Evolutionary conservation across 2,888 invertebrate genomes (phyloP).

Genomic region (Mallateleia sp.): DNA sequence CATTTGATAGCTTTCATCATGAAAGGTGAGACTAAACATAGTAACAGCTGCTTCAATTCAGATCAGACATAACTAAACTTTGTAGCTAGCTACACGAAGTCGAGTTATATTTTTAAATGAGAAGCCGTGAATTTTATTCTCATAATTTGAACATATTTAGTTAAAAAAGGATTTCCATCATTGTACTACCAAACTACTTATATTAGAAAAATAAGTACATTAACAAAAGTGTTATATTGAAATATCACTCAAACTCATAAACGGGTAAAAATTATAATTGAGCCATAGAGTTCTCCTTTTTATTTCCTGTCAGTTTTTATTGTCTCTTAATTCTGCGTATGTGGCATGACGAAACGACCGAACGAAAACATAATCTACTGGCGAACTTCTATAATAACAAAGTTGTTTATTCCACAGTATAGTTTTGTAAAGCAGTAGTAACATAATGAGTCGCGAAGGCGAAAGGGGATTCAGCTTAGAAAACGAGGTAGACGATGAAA

Average conservation of each 20-base stretch:
- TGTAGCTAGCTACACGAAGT: slow-evolving; percentile 64
- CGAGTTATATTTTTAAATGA: slow-evolving; percentile 61
- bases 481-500: slow-evolving; percentile 71
- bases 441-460: slow-evolving; percentile 65
- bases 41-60: slow-evolving; percentile 84
- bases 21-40: slow-evolving; percentile 77
- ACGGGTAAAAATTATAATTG: no score
- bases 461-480: slow-evolving; percentile 76
- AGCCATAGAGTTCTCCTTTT: no score
- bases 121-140: slow-evolving; percentile 35
- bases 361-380: slow-evolving; percentile 26
- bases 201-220: no score
- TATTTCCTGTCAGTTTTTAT: no score
- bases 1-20: slow-evolving; percentile 84
- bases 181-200: no score
- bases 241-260: no score
- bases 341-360: slow-evolving; percentile 4
- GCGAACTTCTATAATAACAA: slow-evolving; percentile 45
- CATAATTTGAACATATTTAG: background rate
- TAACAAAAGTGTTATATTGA: no score
- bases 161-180: no score
- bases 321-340: background rate
- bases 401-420: slow-evolving; percentile 53
- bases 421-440: slow-evolving; percentile 67
- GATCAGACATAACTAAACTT: slow-evolving; percentile 88